phyloP scores from a whole-genome alignment of 2,888 invertebrate genomes.

The Sceliomorpha sp. region DNA sequence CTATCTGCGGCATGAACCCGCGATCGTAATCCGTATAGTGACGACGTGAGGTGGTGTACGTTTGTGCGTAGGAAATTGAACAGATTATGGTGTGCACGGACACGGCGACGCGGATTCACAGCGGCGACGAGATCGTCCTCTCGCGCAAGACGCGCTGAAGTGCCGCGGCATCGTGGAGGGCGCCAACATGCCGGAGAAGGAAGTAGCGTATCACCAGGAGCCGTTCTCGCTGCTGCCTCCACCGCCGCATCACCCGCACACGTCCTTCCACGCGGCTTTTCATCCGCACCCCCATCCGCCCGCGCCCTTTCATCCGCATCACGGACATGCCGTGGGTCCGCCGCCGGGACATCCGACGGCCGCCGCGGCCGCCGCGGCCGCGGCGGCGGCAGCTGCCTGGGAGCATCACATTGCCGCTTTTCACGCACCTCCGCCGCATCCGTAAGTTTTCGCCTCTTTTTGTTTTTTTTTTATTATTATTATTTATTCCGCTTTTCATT shows the following conservation, averaged over 20 bases:
- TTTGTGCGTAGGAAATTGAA: no score
- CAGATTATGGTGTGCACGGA: no score
- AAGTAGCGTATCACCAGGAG: conserved; percentile 83
- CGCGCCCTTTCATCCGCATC: conserved; percentile 81
- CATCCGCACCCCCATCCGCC: conserved; percentile 81
- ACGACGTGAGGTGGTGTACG: no score
- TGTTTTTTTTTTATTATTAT: no score
- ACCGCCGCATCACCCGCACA: conserved; percentile 76
- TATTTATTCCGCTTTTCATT: no score
- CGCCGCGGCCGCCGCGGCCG: conserved; percentile 78
- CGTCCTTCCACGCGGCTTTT: conserved; percentile 77
- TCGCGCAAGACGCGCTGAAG: no score
- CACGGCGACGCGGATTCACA: background rate
- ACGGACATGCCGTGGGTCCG: conserved; percentile 67
- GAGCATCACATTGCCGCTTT: conserved; percentile 84
- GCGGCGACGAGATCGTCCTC: background rate
- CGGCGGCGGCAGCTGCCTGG: conserved; percentile 82
- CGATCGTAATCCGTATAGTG: no score
- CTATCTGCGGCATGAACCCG: no score
- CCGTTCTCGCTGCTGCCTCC: conserved; percentile 80
- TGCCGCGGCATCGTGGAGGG: conserved; percentile 10
- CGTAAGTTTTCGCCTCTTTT: no score
- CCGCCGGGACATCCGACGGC: conserved; percentile 75
- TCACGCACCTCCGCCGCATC: conserved; percentile 79
- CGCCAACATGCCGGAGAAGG: conserved; percentile 82